These are phyloP conservation scores for Hippoglossus hippoglossus DNA, from an alignment of 2,797 vertebrate species.

Conservation along the genomic window DNA sequence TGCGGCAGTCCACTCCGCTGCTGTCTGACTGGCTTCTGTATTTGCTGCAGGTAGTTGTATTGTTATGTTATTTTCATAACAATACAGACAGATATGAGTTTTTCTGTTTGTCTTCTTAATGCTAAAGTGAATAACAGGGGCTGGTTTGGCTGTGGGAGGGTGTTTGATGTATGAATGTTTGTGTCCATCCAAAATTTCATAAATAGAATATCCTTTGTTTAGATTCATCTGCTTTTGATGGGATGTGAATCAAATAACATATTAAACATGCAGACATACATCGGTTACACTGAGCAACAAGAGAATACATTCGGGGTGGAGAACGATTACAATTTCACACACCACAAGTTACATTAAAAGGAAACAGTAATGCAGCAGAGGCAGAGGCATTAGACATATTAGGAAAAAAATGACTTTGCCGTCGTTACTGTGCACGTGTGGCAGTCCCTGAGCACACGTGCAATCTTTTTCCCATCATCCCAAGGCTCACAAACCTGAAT, in stretches of 20 bases:
- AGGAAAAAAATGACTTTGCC: neutral
- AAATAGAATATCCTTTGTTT: conserved; percentile 1
- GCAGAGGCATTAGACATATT: neutral
- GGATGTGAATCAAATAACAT: neutral
- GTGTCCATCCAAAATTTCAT: neutral
- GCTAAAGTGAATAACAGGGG: neutral
- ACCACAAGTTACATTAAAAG: conserved; percentile 4
- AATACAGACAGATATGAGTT: neutral
- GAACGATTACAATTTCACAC: neutral
- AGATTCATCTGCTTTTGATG: neutral
- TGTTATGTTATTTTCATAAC: neutral
- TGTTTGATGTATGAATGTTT: neutral
- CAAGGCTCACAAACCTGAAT: conserved; percentile 48
- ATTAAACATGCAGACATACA: neutral
- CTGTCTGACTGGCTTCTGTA: neutral
- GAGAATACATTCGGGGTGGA: neutral
- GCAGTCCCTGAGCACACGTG: conserved; percentile 15
- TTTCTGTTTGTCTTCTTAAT: neutral
- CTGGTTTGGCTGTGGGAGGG: neutral
- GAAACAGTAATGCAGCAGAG: neutral
- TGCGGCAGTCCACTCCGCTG: neutral
- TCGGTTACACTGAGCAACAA: neutral
- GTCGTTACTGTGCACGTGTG: conserved; percentile 1
- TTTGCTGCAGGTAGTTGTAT: neutral
- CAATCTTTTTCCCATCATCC: conserved; percentile 28